Percentiles rank a stretch among this genome's conserved stretches.
These are phyloP conservation scores for Actias luna DNA, from an alignment of 2,888 invertebrate genomes.

Conservation along the genomic window DNA sequence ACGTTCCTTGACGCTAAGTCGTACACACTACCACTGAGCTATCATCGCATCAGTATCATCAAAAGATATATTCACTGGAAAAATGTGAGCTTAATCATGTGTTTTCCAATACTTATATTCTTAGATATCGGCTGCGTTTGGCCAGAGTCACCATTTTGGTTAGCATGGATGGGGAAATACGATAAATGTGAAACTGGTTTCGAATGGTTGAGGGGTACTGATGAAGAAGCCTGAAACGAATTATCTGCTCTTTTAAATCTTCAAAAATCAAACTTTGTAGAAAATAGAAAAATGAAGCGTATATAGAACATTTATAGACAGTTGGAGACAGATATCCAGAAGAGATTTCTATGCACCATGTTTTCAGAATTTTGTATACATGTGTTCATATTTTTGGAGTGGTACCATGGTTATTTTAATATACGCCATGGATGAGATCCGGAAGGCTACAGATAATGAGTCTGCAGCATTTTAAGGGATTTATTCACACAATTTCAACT, in stretches of 20 bases:
- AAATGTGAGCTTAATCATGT: conserved; percentile 8
- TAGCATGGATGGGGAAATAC: conserved; percentile 29
- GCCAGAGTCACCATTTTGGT: conserved; percentile 33
- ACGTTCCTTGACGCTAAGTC: too few relatives aligned
- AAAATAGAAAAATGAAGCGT: neutral
- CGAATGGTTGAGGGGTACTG: conserved; percentile 28
- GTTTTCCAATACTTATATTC: conserved; percentile 19
- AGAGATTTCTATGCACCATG: conserved; percentile 25
- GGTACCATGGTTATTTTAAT: conserved; percentile 24
- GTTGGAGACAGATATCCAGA: conserved; percentile 13
- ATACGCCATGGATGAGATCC: conserved; percentile 23
- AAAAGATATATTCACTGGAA: conserved; percentile 16
- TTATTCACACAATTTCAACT: conserved; percentile 20
- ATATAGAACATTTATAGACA: neutral
- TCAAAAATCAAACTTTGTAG: conserved; percentile 1
- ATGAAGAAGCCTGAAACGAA: conserved; percentile 24
- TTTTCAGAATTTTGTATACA: conserved; percentile 22
- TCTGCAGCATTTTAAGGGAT: conserved; percentile 20
- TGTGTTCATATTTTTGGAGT: conserved; percentile 25
- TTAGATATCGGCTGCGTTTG: conserved; percentile 22
- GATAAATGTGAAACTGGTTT: conserved; percentile 28
- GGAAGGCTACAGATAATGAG: conserved; percentile 18
- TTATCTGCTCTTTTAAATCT: conserved; percentile 17
- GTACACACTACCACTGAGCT: too few relatives aligned
- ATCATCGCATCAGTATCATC: conserved; percentile 11